Evolutionary conservation across 2,113 vertebrate genomes (phyloP).

Genomic region (Cyanoliseus patagonus): DNA sequence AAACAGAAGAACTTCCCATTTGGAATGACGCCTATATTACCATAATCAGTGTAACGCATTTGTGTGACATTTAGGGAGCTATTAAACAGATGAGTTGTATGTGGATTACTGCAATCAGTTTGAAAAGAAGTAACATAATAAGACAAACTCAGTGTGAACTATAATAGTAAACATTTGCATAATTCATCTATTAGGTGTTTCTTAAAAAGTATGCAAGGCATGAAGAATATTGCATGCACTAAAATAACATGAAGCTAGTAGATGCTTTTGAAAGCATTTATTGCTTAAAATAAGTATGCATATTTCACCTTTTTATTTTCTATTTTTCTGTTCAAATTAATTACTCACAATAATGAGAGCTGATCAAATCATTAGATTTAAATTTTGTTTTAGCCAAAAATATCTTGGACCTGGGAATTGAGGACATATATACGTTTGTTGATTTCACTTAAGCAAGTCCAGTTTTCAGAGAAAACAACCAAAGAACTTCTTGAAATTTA

Average conservation of each 20-base stretch:
- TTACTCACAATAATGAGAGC: neutral
- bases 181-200: neutral
- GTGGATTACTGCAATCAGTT: neutral
- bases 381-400: neutral
- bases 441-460: neutral
- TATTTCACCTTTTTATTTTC: neutral
- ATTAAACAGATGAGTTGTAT: neutral
- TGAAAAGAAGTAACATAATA: neutral
- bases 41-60: neutral
- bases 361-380: neutral
- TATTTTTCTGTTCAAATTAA: neutral
- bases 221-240: neutral
- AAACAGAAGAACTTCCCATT: accelerated
- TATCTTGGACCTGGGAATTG: neutral
- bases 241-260: neutral
- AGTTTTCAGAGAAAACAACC: neutral
- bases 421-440: neutral
- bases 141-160: neutral
- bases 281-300: neutral
- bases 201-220: neutral
- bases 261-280: neutral
- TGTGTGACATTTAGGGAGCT: neutral
- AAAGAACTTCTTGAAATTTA: neutral
- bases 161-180: neutral
- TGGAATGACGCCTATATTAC: neutral